Conservation (phyloP, 2,888 invertebrate species). For the Drosophila mayaguana region DNA sequence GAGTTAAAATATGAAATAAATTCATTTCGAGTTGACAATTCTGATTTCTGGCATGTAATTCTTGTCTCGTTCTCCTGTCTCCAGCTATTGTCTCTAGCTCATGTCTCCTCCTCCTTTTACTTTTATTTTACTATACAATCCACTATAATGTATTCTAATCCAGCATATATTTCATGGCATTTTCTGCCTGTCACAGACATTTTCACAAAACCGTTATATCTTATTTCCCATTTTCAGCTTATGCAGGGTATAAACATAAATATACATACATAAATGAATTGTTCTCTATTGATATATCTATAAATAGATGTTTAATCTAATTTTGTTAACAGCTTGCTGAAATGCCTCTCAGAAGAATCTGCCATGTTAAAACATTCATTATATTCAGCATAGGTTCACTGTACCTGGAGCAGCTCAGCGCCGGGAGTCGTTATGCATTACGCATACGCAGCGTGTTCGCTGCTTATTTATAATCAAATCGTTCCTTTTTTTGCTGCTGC, state of each 20-base stretch:
- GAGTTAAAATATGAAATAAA: no score
- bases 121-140: no score
- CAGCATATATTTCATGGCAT: no score
- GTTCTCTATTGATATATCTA: not conserved
- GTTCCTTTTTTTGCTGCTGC: not conserved
- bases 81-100: no score
- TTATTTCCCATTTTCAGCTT: not conserved
- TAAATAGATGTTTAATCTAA: not conserved
- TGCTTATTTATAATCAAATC: not conserved
- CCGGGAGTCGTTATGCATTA: constrained; percentile 10
- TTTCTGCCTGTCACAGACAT: no score
- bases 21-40: no score
- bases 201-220: no score
- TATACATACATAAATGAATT: not conserved
- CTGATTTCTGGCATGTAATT: no score
- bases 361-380: not conserved
- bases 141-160: no score
- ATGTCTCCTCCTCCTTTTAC: no score
- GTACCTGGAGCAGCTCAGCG: not conserved
- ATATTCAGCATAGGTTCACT: not conserved
- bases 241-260: not conserved
- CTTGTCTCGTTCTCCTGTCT: no score
- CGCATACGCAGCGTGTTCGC: constrained; percentile 19
- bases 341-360: not conserved
- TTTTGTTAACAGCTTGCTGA: not conserved